Evolutionary conservation across 2,113 vertebrate genomes (phyloP).

Genomic region (Thunnus maccoyii): DNA sequence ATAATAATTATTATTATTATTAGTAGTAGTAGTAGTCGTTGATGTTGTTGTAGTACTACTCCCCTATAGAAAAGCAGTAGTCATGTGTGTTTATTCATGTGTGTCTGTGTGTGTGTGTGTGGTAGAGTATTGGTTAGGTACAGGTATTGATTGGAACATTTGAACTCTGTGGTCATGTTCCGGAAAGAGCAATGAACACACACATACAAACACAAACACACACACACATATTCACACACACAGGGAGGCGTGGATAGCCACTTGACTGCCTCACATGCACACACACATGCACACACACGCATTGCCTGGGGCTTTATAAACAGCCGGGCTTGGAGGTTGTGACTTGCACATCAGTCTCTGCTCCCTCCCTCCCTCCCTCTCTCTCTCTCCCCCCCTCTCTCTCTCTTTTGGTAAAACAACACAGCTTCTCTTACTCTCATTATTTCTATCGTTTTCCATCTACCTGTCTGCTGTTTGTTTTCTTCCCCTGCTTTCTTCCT

Average conservation of each 20-base stretch:
- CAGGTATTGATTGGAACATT: slow-evolving; percentile 72
- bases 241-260: slow-evolving; percentile 52
- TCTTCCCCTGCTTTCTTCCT: slow-evolving; percentile 2
- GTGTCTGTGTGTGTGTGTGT: slow-evolving; percentile 27
- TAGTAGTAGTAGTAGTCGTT: not conserved
- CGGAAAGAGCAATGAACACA: slow-evolving; percentile 56
- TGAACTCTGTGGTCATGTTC: slow-evolving; percentile 71
- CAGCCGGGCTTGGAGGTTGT: slow-evolving; percentile 65
- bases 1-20: too few relatives aligned
- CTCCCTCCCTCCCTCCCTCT: not conserved
- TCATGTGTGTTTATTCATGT: not conserved
- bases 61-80: not conserved
- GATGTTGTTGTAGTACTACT: not conserved
- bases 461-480: slow-evolving; percentile 44
- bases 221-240: slow-evolving; percentile 28
- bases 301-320: slow-evolving; percentile 71
- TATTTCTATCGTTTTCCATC: slow-evolving; percentile 48
- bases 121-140: not conserved
- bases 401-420: slow-evolving; percentile 24
- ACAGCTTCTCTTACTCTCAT: slow-evolving; percentile 40
- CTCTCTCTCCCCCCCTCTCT: slow-evolving; percentile 9
- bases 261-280: slow-evolving; percentile 46
- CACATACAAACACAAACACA: slow-evolving; percentile 21
- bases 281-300: slow-evolving; percentile 40
- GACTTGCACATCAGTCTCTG: slow-evolving; percentile 64